phyloP scores from a whole-genome alignment of 1,140 invertebrate species.

The Theocolax elegans region DNA sequence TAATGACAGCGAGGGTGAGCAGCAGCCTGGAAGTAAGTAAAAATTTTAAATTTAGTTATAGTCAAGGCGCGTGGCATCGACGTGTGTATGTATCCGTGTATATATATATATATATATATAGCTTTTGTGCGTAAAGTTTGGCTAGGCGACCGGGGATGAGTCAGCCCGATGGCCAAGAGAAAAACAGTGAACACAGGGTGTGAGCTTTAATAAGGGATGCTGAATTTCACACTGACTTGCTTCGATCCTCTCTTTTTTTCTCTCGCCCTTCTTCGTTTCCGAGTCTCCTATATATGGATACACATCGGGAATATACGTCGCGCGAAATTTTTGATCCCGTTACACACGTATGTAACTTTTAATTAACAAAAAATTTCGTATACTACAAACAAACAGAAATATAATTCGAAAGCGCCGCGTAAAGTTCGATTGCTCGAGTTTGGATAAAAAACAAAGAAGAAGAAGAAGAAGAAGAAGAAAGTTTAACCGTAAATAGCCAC shows the following conservation, averaged over 20 bases:
- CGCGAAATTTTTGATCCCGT: constrained; percentile 5
- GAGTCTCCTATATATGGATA: too few species aligned
- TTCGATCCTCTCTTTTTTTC: constrained; percentile 11
- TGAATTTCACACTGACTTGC: constrained; percentile 67
- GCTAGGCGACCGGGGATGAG: constrained; percentile 52
- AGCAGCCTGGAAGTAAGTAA: constrained; percentile 69
- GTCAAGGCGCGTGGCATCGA: constrained; percentile 58
- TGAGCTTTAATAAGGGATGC: constrained; percentile 66
- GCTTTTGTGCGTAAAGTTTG: too few species aligned
- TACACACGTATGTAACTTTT: too few species aligned
- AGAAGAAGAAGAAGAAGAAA: too few species aligned
- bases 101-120: too few species aligned
- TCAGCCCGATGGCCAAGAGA: constrained; percentile 54
- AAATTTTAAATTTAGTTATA: constrained; percentile 70
- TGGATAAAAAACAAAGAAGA: too few species aligned
- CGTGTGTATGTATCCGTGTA: constrained; percentile 39
- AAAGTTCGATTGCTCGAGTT: too few species aligned
- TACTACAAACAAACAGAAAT: too few species aligned
- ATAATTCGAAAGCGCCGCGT: too few species aligned
- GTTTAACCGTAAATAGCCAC: too few species aligned
- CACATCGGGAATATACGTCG: background rate
- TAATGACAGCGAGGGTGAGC: constrained; percentile 68
- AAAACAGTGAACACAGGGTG: constrained; percentile 50
- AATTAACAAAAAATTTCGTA: too few species aligned
- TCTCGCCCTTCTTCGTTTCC: background rate